These are phyloP conservation scores for Erpornis zantholeuca DNA, from an alignment of 2,113 vertebrate species.

Conservation along the genomic window DNA sequence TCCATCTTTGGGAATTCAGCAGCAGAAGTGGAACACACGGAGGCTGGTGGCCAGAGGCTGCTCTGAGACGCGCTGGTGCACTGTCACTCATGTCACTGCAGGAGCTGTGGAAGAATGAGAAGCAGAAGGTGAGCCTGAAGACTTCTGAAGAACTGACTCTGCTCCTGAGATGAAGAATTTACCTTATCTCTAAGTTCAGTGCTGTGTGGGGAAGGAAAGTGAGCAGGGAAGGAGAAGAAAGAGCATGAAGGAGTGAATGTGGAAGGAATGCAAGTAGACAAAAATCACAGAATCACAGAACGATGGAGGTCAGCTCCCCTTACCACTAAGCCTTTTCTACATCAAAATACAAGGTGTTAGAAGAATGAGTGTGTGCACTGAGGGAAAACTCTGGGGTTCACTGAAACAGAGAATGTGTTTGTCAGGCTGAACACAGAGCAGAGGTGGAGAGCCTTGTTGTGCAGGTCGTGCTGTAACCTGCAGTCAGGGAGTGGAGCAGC, in stretches of 20 bases:
- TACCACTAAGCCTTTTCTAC: neutral
- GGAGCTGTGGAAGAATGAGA: neutral
- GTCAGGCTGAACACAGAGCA: neutral
- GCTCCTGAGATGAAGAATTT: neutral
- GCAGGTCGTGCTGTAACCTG: neutral
- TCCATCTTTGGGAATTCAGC: neutral
- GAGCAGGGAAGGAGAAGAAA: neutral
- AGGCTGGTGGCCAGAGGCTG: neutral
- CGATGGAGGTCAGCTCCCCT: neutral
- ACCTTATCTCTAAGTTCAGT: neutral
- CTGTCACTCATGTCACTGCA: neutral
- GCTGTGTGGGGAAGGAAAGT: neutral
- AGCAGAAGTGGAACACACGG: neutral
- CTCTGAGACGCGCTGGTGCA: accelerated
- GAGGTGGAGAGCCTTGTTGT: neutral
- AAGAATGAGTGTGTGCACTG: neutral
- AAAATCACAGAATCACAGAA: neutral
- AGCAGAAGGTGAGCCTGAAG: neutral
- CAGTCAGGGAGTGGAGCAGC: neutral
- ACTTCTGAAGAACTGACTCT: neutral
- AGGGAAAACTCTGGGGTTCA: neutral
- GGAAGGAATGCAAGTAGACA: neutral
- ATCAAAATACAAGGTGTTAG: neutral
- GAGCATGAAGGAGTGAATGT: accelerated
- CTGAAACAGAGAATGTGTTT: neutral